These are phyloP conservation scores for Gymnogyps californianus DNA, from an alignment of 2,113 vertebrate genomes.

Conservation along the genomic window DNA sequence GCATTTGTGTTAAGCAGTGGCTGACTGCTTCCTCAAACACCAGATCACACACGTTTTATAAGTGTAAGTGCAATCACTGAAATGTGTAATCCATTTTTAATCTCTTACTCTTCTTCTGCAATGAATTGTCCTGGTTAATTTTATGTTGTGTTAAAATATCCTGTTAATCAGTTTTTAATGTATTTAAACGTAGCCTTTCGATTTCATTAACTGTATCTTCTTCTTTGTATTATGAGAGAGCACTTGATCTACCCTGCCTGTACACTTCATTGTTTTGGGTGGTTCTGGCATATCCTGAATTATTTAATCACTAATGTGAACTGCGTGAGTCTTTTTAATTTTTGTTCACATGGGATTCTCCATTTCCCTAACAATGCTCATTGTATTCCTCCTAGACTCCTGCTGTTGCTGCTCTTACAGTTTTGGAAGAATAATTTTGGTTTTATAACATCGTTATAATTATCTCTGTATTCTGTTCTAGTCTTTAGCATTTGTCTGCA, in stretches of 20 bases:
- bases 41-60: rapidly evolving
- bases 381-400: neutral
- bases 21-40: neutral
- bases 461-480: neutral
- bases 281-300: neutral
- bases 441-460: neutral
- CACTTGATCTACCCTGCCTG: neutral
- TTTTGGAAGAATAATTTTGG: neutral
- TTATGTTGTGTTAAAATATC: neutral
- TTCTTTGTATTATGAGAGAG: neutral
- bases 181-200: neutral
- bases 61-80: neutral
- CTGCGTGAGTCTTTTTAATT: neutral
- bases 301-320: neutral
- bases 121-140: neutral
- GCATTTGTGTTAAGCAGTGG: neutral
- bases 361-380: neutral
- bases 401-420: neutral
- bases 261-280: neutral
- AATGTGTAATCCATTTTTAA: neutral
- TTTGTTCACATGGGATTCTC: neutral
- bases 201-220: neutral
- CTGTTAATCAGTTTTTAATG: neutral
- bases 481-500: neutral
- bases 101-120: neutral